Base-by-base conservation (phyloP, 1,140 invertebrate species). In the Steinernema feltiae region DNA sequence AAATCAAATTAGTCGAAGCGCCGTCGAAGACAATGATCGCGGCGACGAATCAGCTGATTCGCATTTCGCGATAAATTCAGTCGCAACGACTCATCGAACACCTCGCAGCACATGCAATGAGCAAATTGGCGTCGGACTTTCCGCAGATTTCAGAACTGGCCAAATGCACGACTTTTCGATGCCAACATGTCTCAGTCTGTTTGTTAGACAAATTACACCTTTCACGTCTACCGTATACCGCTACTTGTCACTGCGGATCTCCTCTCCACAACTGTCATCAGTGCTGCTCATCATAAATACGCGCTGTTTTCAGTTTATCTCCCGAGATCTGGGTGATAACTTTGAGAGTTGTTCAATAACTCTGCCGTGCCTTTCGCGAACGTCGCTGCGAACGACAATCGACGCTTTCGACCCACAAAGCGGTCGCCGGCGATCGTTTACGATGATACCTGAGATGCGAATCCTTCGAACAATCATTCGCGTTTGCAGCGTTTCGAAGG, bases 341-440 rank as follows among this genome's bases (percentile, higher is more conserved):
- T 21, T n/a, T n/a, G n/a, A n/a, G 41, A 15, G 12, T 63, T 63
- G 12, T 63, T 15, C 53, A 63, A 63, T 27, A 63, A 27, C 53
- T 7, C 53, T n/a, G 53, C 53, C 53, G 53, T 63, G 53, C 53
- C 53, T 21, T 3, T 12, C 53, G 53, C 15, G 53, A 63, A 63
- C 53, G 53, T 63, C 53, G 7, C 53, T 18, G 35, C 53, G 53
- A n/a, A n/a, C 53, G 53, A 63, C n/a, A n/a, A n/a, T n/a, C n/a
- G n/a, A 63, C 53, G 53, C 53, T 63, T 63, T 63, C 53, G 53
- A 63, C 53, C 53, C 53, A 63, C 24, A 63, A 63, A 63, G 53
- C 3, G 15, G 53, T 63, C 24, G 41, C 15, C 53, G 53, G 12
- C 53, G 53, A 63, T 63, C 53, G 12, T 27, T 27, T 3, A 63